These are phyloP conservation scores for Drosophila flavopinicola DNA, from an alignment of 2,888 invertebrate genomes.

Conservation along the genomic window DNA sequence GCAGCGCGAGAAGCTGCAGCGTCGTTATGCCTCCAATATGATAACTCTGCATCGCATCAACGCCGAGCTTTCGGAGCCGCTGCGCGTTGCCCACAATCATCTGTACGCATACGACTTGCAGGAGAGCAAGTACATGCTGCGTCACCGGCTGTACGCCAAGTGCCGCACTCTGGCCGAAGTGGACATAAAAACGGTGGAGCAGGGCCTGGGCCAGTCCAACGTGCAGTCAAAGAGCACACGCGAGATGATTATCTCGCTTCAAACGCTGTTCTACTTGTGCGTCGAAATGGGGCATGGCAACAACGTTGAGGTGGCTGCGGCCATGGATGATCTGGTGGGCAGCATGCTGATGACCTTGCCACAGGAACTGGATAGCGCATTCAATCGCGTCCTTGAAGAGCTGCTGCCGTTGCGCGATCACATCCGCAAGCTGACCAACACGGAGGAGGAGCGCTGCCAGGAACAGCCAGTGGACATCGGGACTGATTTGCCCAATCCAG, in stretches of 20 bases:
- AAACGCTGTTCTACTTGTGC: constrained; percentile 50
- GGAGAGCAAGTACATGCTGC: constrained; percentile 1
- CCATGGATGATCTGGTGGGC: constrained; percentile 28
- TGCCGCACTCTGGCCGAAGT: constrained; percentile 50
- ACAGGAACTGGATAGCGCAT: constrained; percentile 6
- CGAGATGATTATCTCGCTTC: constrained; percentile 40
- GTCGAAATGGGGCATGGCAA: constrained; percentile 36
- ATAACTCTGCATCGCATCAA: constrained; percentile 48
- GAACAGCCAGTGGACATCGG: constrained; percentile 1
- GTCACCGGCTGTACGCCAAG: constrained; percentile 27
- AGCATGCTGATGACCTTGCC: constrained; percentile 29
- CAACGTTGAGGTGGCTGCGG: constrained; percentile 30
- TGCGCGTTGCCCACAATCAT: constrained; percentile 35
- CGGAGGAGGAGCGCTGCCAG: constrained; percentile 10
- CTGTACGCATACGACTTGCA: constrained; percentile 26
- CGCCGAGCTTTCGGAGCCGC: constrained; percentile 35
- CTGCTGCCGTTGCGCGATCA: constrained; percentile 21
- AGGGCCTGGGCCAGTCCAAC: not conserved
- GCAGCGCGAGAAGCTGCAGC: constrained; percentile 42
- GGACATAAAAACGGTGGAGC: no score
- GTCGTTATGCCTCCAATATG: constrained; percentile 37
- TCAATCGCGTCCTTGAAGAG: constrained; percentile 1
- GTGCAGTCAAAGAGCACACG: constrained; percentile 11
- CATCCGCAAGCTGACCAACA: constrained; percentile 12
- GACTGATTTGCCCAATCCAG: no score